phyloP scores from a whole-genome alignment of 2,888 invertebrate species.

The Melipona beecheii region DNA sequence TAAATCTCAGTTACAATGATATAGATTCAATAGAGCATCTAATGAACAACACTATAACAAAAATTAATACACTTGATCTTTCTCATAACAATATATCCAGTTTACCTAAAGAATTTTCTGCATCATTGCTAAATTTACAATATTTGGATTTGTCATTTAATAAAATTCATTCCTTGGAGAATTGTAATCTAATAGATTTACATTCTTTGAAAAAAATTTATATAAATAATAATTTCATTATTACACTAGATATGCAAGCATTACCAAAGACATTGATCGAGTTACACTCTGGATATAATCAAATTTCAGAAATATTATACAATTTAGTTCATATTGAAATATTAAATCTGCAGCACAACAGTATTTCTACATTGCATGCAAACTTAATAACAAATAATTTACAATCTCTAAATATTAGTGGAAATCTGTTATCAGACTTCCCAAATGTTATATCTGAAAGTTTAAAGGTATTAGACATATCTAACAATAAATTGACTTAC shows the following conservation, averaged over 20 bases:
- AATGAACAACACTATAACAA: slow-evolving; percentile 75
- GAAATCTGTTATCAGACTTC: slow-evolving; percentile 83
- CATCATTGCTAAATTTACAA: slow-evolving; percentile 84
- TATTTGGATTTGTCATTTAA: slow-evolving; percentile 78
- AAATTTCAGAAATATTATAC: slow-evolving; percentile 60
- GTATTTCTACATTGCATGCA: slow-evolving; percentile 61
- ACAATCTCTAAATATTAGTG: slow-evolving; percentile 73
- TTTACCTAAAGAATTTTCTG: slow-evolving; percentile 83
- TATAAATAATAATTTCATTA: slow-evolving; percentile 74
- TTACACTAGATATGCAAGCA: slow-evolving; percentile 59
- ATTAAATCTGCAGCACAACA: slow-evolving; percentile 74
- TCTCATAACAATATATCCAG: slow-evolving; percentile 82
- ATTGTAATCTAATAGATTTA: slow-evolving; percentile 56
- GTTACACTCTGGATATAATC: slow-evolving; percentile 73
- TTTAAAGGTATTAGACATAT: slow-evolving; percentile 85
- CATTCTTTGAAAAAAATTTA: slow-evolving; percentile 61
- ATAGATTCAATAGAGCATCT: slow-evolving; percentile 80
- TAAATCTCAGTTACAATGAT: slow-evolving; percentile 85
- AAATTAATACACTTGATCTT: slow-evolving; percentile 73
- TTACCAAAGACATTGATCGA: slow-evolving; percentile 70
- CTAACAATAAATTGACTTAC: slow-evolving; percentile 84
- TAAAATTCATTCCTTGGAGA: slow-evolving; percentile 64
- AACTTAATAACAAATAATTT: slow-evolving; percentile 58
- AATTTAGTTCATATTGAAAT: slow-evolving; percentile 60
- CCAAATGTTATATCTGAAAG: slow-evolving; percentile 84